These are phyloP conservation scores for Cataglyphis livida DNA, from an alignment of 2,888 invertebrate species.

Conservation along the genomic window DNA sequence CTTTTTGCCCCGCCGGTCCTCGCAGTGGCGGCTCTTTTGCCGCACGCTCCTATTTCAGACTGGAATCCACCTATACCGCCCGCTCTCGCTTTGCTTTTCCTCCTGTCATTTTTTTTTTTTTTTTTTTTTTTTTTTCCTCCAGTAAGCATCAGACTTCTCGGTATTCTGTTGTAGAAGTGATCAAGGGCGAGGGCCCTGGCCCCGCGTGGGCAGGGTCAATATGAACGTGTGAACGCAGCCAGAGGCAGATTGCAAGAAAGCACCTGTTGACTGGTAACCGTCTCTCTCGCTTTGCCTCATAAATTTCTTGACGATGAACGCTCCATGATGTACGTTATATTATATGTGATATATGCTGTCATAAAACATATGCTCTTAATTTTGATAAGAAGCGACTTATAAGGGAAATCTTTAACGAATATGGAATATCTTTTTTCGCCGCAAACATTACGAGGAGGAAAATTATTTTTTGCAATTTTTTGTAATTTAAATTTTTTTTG, in stretches of 20 bases:
- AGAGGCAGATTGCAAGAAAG: slow-evolving; percentile 57
- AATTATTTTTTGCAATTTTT: neutral
- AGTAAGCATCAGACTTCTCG: slow-evolving; percentile 40
- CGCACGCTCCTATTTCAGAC: slow-evolving; percentile 51
- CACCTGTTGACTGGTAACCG: slow-evolving; percentile 69
- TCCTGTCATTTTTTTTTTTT: slow-evolving; percentile 13
- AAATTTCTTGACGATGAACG: slow-evolving; percentile 60
- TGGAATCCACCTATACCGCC: slow-evolving; percentile 24
- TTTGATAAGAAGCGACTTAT: neutral
- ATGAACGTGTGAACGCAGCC: slow-evolving; percentile 64
- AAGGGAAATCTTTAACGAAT: neutral
- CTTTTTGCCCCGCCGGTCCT: slow-evolving; percentile 38
- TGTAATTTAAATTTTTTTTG: too few relatives aligned
- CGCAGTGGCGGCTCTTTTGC: slow-evolving; percentile 50
- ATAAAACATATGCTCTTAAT: neutral
- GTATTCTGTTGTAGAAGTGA: slow-evolving; percentile 45
- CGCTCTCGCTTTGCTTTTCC: slow-evolving; percentile 36
- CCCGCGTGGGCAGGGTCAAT: slow-evolving; percentile 60
- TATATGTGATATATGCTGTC: slow-evolving; percentile 38
- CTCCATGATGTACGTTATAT: slow-evolving; percentile 37
- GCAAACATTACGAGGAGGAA: neutral
- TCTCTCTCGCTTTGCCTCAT: slow-evolving; percentile 54
- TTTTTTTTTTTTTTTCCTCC: neutral
- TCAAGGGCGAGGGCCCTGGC: slow-evolving; percentile 52
- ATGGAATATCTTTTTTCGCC: neutral